These are phyloP conservation scores for Glossosoma conforme DNA, from an alignment of 1,140 invertebrate species.

Conservation along the genomic window DNA sequence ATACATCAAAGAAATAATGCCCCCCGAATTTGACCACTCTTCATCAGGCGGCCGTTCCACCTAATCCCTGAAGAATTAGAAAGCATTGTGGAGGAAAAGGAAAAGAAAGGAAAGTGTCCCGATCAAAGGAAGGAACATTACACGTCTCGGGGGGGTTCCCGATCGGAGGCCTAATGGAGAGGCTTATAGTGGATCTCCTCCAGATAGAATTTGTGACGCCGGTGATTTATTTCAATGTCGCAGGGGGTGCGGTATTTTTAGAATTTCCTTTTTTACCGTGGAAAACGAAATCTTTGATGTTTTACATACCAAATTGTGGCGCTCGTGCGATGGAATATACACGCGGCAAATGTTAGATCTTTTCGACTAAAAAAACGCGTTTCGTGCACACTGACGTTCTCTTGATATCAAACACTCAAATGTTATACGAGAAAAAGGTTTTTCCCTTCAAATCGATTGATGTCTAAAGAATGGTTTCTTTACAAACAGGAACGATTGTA, in stretches of 20 bases:
- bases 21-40: conserved; percentile 16
- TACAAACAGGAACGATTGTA: too few relatives aligned
- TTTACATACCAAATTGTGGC: too few relatives aligned
- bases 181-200: conserved; percentile 17
- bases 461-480: too few relatives aligned
- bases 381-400: too few relatives aligned
- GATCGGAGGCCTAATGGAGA: conserved; percentile 18
- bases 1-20: conserved; percentile 4
- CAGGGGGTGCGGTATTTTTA: background rate
- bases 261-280: background rate
- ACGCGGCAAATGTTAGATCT: too few relatives aligned
- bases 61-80: conserved; percentile 19
- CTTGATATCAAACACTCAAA: too few relatives aligned
- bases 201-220: conserved; percentile 13
- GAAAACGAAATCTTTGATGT: too few relatives aligned
- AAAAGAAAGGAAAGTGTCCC: conserved; percentile 11
- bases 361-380: too few relatives aligned
- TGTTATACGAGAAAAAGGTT: too few relatives aligned
- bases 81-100: background rate
- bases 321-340: too few relatives aligned
- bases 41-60: conserved; percentile 8
- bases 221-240: conserved; percentile 24
- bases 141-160: conserved; percentile 17
- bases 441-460: too few relatives aligned
- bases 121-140: conserved; percentile 6